These are phyloP conservation scores for Buathra laborator DNA, from an alignment of 2,888 invertebrate genomes.

Conservation along the genomic window DNA sequence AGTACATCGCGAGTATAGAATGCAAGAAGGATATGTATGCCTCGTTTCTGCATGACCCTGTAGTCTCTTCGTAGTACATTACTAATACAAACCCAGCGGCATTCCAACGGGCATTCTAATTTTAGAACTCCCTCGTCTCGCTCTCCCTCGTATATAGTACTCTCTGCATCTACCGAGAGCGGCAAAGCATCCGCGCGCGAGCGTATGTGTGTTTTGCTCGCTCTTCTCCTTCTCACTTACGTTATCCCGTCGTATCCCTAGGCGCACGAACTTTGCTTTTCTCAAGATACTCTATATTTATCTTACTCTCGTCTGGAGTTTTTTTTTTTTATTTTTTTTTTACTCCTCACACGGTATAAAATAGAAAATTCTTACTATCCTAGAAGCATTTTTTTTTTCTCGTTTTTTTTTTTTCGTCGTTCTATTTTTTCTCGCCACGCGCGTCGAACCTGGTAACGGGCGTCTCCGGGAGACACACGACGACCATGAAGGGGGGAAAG, in stretches of 20 bases:
- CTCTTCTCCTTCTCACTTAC: constrained; percentile 13
- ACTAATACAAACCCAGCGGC: constrained; percentile 60
- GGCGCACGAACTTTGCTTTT: constrained; percentile 34
- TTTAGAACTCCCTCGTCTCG: constrained; percentile 76
- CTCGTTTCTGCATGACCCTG: constrained; percentile 51
- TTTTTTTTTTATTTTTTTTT: constrained; percentile 6
- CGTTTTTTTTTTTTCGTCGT: constrained; percentile 24
- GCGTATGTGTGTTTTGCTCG: constrained; percentile 26
- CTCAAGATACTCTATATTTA: constrained; percentile 25
- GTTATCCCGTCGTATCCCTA: neutral
- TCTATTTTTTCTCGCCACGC: constrained; percentile 26
- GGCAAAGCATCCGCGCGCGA: neutral
- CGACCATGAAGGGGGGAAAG: constrained; percentile 40
- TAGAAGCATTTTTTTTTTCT: constrained; percentile 6
- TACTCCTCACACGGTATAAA: neutral
- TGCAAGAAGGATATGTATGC: constrained; percentile 8
- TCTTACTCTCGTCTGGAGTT: constrained; percentile 4
- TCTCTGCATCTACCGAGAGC: constrained; percentile 44
- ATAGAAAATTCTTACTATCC: constrained; percentile 25
- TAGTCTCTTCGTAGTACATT: constrained; percentile 50
- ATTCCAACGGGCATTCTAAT: constrained; percentile 82
- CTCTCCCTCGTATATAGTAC: constrained; percentile 53
- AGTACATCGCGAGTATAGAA: neutral
- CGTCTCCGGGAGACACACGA: constrained; percentile 52
- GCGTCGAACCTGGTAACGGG: neutral